Evolutionary conservation across 2,888 invertebrate species (phyloP).

Genomic region (Ischnus inquisitorius): DNA sequence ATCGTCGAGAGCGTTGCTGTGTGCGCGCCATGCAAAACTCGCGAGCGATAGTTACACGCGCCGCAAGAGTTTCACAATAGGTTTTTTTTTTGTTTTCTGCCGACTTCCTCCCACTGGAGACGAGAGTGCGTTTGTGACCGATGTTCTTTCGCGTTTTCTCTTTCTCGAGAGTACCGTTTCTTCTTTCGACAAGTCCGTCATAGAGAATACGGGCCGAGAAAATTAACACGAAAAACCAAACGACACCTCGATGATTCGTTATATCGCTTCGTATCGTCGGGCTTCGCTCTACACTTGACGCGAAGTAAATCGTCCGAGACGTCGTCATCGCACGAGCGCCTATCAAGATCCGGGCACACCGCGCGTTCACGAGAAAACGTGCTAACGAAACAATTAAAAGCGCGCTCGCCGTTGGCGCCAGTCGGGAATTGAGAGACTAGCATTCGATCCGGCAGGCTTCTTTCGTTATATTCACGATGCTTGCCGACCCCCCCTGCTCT

Average conservation of each 20-base stretch:
- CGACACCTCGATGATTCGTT: no score
- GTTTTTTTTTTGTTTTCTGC: conserved; percentile 34
- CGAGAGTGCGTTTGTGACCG: neutral
- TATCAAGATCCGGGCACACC: conserved; percentile 59
- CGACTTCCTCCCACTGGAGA: neutral
- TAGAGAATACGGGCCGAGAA: no score
- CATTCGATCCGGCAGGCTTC: conserved; percentile 32
- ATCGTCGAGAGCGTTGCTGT: neutral
- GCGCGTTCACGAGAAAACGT: conserved; percentile 73
- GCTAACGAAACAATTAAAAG: conserved; percentile 68
- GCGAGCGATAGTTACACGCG: conserved; percentile 27
- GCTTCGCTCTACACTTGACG: neutral
- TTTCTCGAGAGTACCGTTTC: no score
- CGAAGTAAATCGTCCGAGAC: conserved; percentile 66
- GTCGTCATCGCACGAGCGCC: conserved; percentile 53
- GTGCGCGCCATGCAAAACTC: conserved; percentile 4
- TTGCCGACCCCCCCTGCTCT: neutral
- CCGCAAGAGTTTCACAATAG: conserved; percentile 25
- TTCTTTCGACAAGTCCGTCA: no score
- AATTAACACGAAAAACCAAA: no score
- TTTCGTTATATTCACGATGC: conserved; percentile 36
- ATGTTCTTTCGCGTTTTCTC: neutral
- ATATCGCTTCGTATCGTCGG: no score
- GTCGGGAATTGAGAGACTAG: conserved; percentile 66
- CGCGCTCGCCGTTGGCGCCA: conserved; percentile 64